Base-by-base conservation (phyloP, 2,113 vertebrate species). In the Pseudorhombus dupliciocellatus region DNA sequence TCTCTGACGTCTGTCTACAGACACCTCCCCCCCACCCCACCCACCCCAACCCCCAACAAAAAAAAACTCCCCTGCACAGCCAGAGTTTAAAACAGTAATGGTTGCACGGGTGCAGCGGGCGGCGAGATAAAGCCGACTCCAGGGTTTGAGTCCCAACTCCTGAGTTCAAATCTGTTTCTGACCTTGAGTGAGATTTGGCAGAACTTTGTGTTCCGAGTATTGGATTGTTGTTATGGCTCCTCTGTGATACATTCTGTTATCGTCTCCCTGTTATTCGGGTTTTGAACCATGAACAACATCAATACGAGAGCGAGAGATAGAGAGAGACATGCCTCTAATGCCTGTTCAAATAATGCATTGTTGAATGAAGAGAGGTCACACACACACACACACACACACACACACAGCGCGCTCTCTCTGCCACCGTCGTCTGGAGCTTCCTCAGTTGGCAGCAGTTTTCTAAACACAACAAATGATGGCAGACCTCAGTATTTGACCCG, bases 111-210 rank as follows among this genome's bases (percentile, higher is more conserved):
- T 64, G 54, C 46, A 69, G 64, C 11, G 46, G 57, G 56, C 66
- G 30, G 7, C 14, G 54, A 70, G 74, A 84, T 83, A 73, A 87
- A 69, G 44, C 20, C 61, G 58, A 26, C 65, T 60, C 70, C 7
- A 0, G 73, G 69, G 69, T 77, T 70, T 68, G 22, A 37, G 57
- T 76, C 70, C 62, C 80, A 77, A 65, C 86, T 66, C 55, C 20
- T 12, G 54, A 64, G 72, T 82, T 89, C 73, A 80, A 73, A 77
- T 84, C 31, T 46, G 64, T 46, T 34, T 67, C 24, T 87, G 87
- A 91, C 90, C 90, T 87, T 84, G 78, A 70, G 40, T 52, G 78
- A 62, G 68, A 85, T 80, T 80, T 82, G 81, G 83, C 80, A 83
- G 80, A 54, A 79, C 71, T 81, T 70, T 62, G 50, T 58, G 74